Evolutionary conservation across 2,797 vertebrate species (phyloP), one percentile per base, ranked within the genome.

Genomic region (Phrynocephalus guinanensis): DNA sequence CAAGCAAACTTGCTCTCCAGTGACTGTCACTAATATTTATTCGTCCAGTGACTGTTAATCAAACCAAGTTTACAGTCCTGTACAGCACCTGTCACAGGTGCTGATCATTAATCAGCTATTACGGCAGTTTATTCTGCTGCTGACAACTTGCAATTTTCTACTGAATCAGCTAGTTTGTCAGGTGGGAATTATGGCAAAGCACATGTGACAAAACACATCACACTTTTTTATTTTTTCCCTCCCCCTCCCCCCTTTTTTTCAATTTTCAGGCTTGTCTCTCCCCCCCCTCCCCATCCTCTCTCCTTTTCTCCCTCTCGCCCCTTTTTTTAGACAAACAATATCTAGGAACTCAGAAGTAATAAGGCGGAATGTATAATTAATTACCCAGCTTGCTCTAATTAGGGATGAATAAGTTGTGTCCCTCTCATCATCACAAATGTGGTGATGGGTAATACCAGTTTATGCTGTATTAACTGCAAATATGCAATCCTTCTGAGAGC

Each of bases 301-400:
- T 95, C 96, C 95, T 93, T 95, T 96, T 95, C 96, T 95, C 95
- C 91, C 93, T 90, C 94, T 93, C 93, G 95, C 95, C 95, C 93
- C 95, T 94, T 96, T 98, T 98, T 97, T 97, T 97, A 98, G 97
- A 97, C 97, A 98, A 98, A 98, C 98, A 98, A 98, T 98, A 98
- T 98, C 98, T 97, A 98, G 98, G 98, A 97, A 98, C 97, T 97
- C 97, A 97, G 98, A 98, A 98, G 97, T 98, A 98, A 98, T 98
- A 98, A 99, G 98, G 98, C 97, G 97, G 98, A 99, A 98, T 99
- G 98, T 98, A 99, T 99, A 99, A 99, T 99, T 99, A 99, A 99
- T 99, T 98, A 99, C 98, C 98, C 98, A 99, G 98, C 98, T 99
- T 99, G 98, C 98, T 99, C 98, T 99, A 99, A 99, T 99, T 99